Evolutionary conservation across 2,888 invertebrate species (phyloP).

Genomic region (Pimpla rufipes): DNA sequence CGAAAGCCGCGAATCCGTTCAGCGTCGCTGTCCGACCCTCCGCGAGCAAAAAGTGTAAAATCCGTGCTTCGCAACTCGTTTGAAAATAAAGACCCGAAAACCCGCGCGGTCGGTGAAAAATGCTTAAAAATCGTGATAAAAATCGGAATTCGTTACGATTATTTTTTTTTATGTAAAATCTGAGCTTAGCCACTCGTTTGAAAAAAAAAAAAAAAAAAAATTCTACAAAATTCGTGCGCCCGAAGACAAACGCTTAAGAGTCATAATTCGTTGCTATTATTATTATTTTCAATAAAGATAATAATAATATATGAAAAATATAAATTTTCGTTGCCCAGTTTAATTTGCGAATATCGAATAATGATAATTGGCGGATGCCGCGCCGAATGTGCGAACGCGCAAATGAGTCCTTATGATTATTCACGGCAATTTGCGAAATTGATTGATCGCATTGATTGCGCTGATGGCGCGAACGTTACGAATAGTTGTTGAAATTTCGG

Average conservation of each 20-base stretch:
- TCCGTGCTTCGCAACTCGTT: background rate
- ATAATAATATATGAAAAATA: background rate
- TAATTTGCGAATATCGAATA: background rate
- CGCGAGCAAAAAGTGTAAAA: background rate
- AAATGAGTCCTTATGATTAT: background rate
- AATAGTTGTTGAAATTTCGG: slow-evolving; percentile 8
- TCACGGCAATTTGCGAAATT: background rate
- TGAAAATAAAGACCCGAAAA: background rate
- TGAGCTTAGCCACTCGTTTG: no score
- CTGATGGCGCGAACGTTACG: slow-evolving; percentile 8
- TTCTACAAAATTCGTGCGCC: no score
- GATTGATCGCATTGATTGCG: slow-evolving; percentile 18
- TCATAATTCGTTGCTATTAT: background rate
- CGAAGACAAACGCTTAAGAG: background rate
- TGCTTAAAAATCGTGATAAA: background rate
- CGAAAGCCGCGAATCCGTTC: background rate
- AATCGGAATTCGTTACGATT: no score
- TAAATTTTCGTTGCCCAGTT: no score
- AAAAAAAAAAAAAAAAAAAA: no score
- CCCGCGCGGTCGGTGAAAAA: no score
- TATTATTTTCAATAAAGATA: background rate
- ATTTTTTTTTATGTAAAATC: no score
- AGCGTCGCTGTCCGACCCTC: slow-evolving; percentile 22
- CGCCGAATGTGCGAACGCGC: background rate
- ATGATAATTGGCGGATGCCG: background rate